These are phyloP conservation scores for Physeter macrocephalus DNA, from an alignment of 2,113 vertebrate species.

Conservation along the genomic window DNA sequence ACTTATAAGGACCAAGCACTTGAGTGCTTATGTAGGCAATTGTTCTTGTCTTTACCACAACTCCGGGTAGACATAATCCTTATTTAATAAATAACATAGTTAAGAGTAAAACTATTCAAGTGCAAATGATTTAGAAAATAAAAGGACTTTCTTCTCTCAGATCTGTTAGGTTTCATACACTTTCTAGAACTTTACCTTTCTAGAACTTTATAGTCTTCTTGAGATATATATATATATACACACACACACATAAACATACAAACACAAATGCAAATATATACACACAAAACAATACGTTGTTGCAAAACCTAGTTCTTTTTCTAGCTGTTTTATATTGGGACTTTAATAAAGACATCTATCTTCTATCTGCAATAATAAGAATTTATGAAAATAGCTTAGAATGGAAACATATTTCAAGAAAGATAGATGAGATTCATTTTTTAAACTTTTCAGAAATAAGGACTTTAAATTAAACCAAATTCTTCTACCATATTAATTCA, in stretches of 20 bases:
- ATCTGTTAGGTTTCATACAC: not conserved
- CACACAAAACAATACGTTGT: not conserved
- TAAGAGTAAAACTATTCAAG: not conserved
- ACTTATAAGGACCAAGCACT: not conserved
- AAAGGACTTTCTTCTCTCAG: not conserved
- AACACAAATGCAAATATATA: not conserved
- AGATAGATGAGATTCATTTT: not conserved
- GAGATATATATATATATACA: not conserved
- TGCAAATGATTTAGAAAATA: not conserved
- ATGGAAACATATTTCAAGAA: not conserved
- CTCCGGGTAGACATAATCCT: not conserved
- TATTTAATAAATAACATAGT: not conserved
- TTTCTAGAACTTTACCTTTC: not conserved
- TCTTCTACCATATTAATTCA: not conserved
- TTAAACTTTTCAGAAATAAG: not conserved
- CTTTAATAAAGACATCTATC: not conserved
- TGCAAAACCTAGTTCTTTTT: not conserved
- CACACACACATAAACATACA: not conserved
- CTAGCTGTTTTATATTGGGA: not conserved
- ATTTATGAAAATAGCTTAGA: not conserved
- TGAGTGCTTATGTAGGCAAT: not conserved
- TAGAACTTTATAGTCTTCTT: not conserved
- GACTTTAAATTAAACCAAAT: not conserved
- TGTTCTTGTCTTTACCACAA: not conserved
- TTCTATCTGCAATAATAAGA: not conserved